Evolutionary conservation across 2,888 invertebrate genomes (phyloP).

Genomic region (Pachycephus smyrnensis): DNA sequence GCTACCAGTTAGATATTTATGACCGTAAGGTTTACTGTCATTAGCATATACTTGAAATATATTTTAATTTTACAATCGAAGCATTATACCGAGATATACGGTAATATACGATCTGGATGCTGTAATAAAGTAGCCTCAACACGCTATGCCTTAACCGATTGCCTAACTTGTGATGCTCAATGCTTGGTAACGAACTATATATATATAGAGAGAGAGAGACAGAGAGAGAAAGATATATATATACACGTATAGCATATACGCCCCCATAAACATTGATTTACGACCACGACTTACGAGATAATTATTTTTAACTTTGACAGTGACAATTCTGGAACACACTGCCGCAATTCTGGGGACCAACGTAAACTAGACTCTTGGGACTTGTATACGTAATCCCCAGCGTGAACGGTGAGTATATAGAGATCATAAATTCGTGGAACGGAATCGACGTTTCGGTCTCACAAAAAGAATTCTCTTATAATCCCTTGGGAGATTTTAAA

Average conservation of each 20-base stretch:
- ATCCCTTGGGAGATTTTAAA: neutral
- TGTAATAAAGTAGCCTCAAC: conserved; percentile 31
- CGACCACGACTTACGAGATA: neutral
- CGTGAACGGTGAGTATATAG: neutral
- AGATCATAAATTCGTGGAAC: neutral
- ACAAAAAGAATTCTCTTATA: neutral
- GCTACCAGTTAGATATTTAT: conserved; percentile 29
- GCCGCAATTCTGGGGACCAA: neutral
- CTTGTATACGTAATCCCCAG: neutral
- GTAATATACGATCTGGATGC: conserved; percentile 33
- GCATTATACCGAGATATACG: conserved; percentile 24
- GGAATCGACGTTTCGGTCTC: neutral
- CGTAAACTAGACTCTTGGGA: neutral
- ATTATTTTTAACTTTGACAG: conserved; percentile 4
- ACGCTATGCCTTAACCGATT: conserved; percentile 24
- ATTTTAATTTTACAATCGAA: conserved; percentile 39
- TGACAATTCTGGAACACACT: neutral
- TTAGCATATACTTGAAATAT: conserved; percentile 41
- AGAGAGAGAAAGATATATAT: no score
- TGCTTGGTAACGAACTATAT: neutral
- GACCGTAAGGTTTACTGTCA: conserved; percentile 33
- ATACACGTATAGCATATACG: neutral
- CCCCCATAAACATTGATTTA: neutral
- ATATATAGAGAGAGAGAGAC: neutral
- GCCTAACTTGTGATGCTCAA: conserved; percentile 15